Evolutionary conservation across 2,888 invertebrate species (phyloP), one percentile per base, ranked within the genome.

Genomic region (Troides helena): DNA sequence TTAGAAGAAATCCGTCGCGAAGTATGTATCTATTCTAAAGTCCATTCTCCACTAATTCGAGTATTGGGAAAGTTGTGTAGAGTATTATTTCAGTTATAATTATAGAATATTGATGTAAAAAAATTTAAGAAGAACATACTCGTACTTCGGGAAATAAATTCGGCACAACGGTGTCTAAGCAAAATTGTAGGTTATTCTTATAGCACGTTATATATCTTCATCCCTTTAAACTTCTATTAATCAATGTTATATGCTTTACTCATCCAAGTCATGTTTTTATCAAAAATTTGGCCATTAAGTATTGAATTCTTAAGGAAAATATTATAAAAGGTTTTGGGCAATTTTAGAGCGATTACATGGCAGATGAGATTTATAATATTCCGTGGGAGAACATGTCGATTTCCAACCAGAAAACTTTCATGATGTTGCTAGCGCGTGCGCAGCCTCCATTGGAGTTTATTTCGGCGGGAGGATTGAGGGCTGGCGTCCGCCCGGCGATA

Each of bases 351-450:
- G 76, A 77, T 30, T 78, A 79, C 36, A 72, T 84, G 65, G 73
- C 81, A 0, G 76, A 76, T 10, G 65, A 77, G 1, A 71, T 83
- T 5, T 84, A 83, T 36, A 68, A 59, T 7, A 74, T 83, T 17
- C 76, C 76, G 2, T 84, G 83, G 83, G 77, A 84, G 62, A 72
- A 72, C 7, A 81, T 81, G 83, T 75, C 78, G 0, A 43, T 81
- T 57, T 36, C 75, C 0, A 81, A 83, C 71, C 78, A 81, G 64
- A 83, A 81, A 57, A 73, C 76, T 25, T 74, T 82, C 0, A 60
- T 80, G 50, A 71, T 81, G 58, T 63, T 82, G 6, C 67, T 83
- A 5, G 72, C 74, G 36, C 78, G 78, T 68, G 75, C 77, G 1
- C 83, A 83, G 62, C 77, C 76, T 0, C 61, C 72, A 4, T 64